Conservation (phyloP, 2,113 vertebrate species). For the Theristicus caerulescens region DNA sequence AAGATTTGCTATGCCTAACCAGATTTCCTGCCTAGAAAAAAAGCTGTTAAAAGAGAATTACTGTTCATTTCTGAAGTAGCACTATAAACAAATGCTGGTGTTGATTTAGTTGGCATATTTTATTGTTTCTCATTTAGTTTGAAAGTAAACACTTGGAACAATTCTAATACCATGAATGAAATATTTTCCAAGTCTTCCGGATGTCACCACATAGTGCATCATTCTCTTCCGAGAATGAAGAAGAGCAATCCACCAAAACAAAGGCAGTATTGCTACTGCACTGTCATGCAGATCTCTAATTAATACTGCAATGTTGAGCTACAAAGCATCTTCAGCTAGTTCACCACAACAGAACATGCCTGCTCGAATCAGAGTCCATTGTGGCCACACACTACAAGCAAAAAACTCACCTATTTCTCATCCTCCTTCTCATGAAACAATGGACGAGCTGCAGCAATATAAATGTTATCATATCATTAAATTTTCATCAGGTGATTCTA, state of each 20-base stretch:
- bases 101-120: background rate
- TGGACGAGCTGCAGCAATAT: background rate
- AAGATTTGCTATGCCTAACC: background rate
- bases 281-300: background rate
- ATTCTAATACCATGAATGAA: background rate
- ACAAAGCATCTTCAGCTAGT: background rate
- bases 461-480: background rate
- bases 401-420: background rate
- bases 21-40: background rate
- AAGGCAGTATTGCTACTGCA: background rate
- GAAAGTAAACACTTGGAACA: conserved; percentile 50
- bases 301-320: background rate
- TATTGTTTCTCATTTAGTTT: conserved; percentile 12
- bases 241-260: conserved; percentile 15
- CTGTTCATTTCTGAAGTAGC: background rate
- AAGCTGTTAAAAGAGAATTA: background rate
- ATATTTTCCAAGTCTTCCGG: conserved; percentile 7
- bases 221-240: background rate
- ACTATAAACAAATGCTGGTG: conserved; percentile 6
- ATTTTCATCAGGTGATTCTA: conserved; percentile 8
- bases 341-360: background rate
- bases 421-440: background rate
- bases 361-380: background rate
- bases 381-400: background rate
- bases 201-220: conserved; percentile 13